A percentile compares a stretch with the other conserved stretches of the same genome.
These are phyloP conservation scores for Callinectes sapidus DNA, from an alignment of 2,888 invertebrate species.

Conservation along the genomic window DNA sequence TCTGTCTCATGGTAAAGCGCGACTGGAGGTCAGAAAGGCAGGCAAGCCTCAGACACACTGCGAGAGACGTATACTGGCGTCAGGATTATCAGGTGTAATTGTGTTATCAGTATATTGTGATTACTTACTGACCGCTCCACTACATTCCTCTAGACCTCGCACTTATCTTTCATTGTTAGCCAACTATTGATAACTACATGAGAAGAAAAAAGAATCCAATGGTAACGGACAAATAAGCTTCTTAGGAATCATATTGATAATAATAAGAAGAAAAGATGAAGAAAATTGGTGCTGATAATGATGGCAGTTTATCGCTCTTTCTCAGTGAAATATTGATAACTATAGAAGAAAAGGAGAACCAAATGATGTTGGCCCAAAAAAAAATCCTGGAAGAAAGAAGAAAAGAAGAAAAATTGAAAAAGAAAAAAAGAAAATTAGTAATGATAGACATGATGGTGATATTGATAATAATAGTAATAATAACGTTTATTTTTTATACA, in stretches of 20 bases:
- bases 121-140: background rate
- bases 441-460: background rate
- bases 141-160: background rate
- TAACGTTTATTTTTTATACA: background rate
- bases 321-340: no score
- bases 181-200: background rate
- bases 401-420: background rate
- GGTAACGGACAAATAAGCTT: background rate
- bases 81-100: background rate
- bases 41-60: background rate
- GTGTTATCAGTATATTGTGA: background rate
- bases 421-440: background rate
- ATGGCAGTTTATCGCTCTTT: no score
- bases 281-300: no score
- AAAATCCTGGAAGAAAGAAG: background rate
- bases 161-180: background rate
- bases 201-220: background rate
- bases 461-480: background rate
- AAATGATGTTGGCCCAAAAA: background rate
- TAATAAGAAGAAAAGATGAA: background rate
- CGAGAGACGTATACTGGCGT: background rate
- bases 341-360: background rate
- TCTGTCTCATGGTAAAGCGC: background rate
- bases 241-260: no score
- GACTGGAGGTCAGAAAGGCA: no score